Percentiles rank a stretch among this genome's conserved stretches.
Evolutionary conservation across 2,797 vertebrate genomes (phyloP).

Genomic region (Rhabdomys pumilio): DNA sequence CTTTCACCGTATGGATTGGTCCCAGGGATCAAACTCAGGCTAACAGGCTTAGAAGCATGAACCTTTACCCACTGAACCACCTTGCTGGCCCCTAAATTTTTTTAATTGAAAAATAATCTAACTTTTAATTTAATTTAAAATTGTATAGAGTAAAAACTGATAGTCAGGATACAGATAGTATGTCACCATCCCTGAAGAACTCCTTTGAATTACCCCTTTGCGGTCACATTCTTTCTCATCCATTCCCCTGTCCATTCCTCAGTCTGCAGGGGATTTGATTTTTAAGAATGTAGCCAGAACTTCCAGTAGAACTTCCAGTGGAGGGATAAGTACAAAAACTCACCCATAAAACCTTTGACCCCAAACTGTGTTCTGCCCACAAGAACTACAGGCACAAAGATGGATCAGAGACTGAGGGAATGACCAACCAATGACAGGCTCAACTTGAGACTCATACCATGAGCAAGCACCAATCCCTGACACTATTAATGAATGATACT

Average conservation of each 20-base stretch:
- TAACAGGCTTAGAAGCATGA: neutral
- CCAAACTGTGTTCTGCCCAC: neutral
- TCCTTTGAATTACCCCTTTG: neutral
- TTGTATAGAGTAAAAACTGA: neutral
- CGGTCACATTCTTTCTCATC: neutral
- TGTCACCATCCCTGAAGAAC: neutral
- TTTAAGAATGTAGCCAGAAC: neutral
- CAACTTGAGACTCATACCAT: neutral
- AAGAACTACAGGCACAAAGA: neutral
- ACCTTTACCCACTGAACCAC: neutral
- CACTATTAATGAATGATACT: neutral
- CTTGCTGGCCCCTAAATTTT: neutral
- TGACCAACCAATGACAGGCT: neutral
- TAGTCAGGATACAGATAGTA: neutral
- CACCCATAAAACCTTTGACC: neutral
- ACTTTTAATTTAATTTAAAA: conserved; percentile 20
- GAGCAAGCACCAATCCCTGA: neutral
- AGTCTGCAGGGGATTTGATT: neutral
- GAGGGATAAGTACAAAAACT: neutral
- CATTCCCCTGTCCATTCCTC: neutral
- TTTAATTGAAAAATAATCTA: neutral
- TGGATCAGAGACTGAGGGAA: neutral
- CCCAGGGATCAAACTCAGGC: neutral
- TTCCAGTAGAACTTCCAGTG: neutral
- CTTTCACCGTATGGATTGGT: neutral